Evolutionary conservation across 2,888 invertebrate species (phyloP).

Genomic region (Megaustenia siamemsis): DNA sequence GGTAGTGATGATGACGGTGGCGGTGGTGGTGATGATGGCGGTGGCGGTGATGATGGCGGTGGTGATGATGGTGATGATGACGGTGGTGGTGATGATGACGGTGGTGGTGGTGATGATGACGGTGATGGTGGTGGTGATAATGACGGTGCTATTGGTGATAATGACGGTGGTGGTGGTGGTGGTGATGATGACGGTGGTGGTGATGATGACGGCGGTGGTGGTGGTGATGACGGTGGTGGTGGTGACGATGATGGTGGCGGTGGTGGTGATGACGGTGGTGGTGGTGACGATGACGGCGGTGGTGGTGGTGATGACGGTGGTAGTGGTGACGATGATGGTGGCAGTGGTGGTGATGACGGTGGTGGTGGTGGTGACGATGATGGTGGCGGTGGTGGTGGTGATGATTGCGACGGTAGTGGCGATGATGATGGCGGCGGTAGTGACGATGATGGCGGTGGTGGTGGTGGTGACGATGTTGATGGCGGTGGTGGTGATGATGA

Average conservation of each 20-base stretch:
- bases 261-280: conserved; percentile 14
- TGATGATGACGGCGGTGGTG: too few species aligned
- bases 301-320: conserved; percentile 38
- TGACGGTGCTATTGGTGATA: too few species aligned
- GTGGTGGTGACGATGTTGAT: too few species aligned
- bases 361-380: background rate
- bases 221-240: too few species aligned
- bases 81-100: too few species aligned
- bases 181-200: too few species aligned
- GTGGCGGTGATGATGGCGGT: conserved; percentile 8
- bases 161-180: too few species aligned
- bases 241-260: conserved; percentile 8
- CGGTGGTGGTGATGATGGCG: conserved; percentile 1
- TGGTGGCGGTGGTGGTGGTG: background rate
- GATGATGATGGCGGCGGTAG: background rate
- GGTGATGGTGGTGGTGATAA: too few species aligned
- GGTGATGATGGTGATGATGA: background rate
- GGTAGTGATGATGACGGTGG: background rate
- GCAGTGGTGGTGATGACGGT: background rate
- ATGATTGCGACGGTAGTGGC: too few species aligned
- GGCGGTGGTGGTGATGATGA: background rate
- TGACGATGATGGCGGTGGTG: conserved; percentile 1
- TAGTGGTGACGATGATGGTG: conserved; percentile 13
- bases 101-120: too few species aligned
- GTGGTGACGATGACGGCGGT: conserved; percentile 20